Conservation (phyloP, 2,113 vertebrate species). For the Lipophrys pholis region DNA sequence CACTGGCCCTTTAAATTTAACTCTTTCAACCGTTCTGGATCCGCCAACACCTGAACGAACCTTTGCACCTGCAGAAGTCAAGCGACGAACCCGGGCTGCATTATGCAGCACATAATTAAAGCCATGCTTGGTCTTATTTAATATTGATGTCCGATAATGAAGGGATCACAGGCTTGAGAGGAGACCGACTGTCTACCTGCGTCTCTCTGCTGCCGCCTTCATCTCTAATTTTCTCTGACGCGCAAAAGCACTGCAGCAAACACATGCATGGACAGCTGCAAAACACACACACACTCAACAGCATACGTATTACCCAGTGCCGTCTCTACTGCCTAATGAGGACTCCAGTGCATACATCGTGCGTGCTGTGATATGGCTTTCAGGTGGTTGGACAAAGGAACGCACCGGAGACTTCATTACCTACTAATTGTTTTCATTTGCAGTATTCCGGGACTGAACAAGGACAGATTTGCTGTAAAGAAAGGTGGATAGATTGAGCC, state of each 20-base stretch:
- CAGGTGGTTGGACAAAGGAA: slow-evolving; percentile 17
- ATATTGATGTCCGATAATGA: slow-evolving; percentile 66
- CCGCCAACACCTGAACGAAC: too few species aligned
- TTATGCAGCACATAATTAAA: slow-evolving; percentile 61
- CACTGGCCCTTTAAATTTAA: too few species aligned
- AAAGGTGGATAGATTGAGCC: slow-evolving; percentile 34
- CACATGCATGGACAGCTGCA: slow-evolving; percentile 22
- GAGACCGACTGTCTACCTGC: slow-evolving; percentile 13
- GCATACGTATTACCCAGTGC: slow-evolving; percentile 23
- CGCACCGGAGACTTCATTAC: slow-evolving; percentile 74
- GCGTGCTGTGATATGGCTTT: slow-evolving; percentile 30
- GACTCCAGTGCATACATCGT: slow-evolving; percentile 54
- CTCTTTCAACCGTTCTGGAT: too few species aligned
- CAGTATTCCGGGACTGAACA: slow-evolving; percentile 51
- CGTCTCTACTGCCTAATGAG: slow-evolving; percentile 54
- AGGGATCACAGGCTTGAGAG: slow-evolving; percentile 41
- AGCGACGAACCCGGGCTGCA: slow-evolving; percentile 25
- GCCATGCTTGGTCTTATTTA: slow-evolving; percentile 45
- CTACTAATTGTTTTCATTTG: slow-evolving; percentile 74
- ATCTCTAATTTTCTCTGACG: slow-evolving; percentile 17
- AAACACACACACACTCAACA: slow-evolving; percentile 22
- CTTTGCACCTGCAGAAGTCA: neutral
- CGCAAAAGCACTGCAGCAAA: neutral
- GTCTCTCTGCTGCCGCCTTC: slow-evolving; percentile 17
- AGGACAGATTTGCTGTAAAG: slow-evolving; percentile 53